Base-by-base conservation (phyloP, 2,888 invertebrate species). In the Coelogynopora nodosa region DNA sequence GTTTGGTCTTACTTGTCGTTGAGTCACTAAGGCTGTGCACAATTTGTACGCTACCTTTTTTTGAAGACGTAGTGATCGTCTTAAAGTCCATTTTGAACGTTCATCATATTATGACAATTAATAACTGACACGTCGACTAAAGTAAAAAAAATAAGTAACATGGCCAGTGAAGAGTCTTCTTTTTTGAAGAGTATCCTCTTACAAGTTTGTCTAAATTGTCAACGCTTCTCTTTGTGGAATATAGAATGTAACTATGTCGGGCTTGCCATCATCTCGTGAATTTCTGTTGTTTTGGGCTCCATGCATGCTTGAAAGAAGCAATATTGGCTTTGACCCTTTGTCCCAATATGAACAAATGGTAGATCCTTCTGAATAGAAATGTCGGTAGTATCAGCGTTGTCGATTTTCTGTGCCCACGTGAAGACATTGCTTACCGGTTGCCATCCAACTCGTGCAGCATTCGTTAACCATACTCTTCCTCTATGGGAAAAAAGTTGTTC, bases 321-420 rank as follows among this genome's bases (percentile, higher is more conserved):
- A n/a, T 23, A 82, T n/a, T 82, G 31, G 83, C 31, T 82, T 82
- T 82, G 30, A 5, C 2, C 83, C 28, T 82, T 80, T 82, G 83
- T 82, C 83, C 83, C 83, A 82, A 82, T 31, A 82, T 31, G 83
- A 82, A 82, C 83, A 82, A n/a, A 82, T 31, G 31, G 29, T 82
- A 82, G 83, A 82, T 31, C 83, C 49, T 31, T 82, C 49, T 30
- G 83, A 82, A 82, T 82, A 82, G 31, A 82, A 82, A 31, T 82
- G 83, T 30, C 30, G 31, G 2, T 2, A 82, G 31, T 82, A 13
- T 31, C 83, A 13, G 28, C 83, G 83, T 30, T 82, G 83, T 82
- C 83, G 83, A 82, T 31, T 31, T 31, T 31, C 83, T 31, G 27
- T 31, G 31, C 31, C n/a, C 49, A 5, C 49, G 49, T 49, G 49